Evolutionary conservation across 2,113 vertebrate genomes (phyloP).

Genomic region (Craseonycteris thonglongyai): DNA sequence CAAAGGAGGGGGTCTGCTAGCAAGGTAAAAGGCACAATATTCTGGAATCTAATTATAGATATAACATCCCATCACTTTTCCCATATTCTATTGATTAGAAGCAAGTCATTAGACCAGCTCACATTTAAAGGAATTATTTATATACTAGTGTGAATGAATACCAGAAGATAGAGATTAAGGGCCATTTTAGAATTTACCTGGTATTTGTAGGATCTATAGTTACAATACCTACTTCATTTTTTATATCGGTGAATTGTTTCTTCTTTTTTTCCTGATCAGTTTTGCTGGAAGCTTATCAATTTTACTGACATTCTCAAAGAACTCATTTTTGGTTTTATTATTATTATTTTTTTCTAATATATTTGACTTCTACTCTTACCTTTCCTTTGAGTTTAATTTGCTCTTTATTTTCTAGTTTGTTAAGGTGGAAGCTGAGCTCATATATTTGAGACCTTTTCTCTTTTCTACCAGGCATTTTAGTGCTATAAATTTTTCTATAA

Average conservation of each 20-base stretch:
- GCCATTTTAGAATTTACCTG: background rate
- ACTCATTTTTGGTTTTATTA: background rate
- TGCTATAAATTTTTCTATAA: background rate
- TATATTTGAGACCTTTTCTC: background rate
- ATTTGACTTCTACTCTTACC: background rate
- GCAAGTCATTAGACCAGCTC: background rate
- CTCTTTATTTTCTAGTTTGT: background rate
- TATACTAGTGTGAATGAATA: background rate
- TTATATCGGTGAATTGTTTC: background rate
- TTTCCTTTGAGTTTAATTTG: slow-evolving; percentile 1
- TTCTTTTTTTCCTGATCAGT: background rate
- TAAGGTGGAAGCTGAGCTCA: background rate
- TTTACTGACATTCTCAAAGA: background rate
- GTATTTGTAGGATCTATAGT: background rate
- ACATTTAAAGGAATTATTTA: background rate
- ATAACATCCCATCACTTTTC: background rate
- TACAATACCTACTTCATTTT: background rate
- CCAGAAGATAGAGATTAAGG: background rate
- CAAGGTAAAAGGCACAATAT: background rate
- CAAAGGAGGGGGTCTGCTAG: background rate
- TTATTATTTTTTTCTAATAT: background rate
- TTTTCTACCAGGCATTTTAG: background rate
- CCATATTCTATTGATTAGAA: background rate
- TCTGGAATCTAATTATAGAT: background rate
- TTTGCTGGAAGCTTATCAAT: background rate